Evolutionary conservation across 2,797 vertebrate genomes (phyloP), one percentile per base, ranked within the genome.

Genomic region (Nyctibius grandis): DNA sequence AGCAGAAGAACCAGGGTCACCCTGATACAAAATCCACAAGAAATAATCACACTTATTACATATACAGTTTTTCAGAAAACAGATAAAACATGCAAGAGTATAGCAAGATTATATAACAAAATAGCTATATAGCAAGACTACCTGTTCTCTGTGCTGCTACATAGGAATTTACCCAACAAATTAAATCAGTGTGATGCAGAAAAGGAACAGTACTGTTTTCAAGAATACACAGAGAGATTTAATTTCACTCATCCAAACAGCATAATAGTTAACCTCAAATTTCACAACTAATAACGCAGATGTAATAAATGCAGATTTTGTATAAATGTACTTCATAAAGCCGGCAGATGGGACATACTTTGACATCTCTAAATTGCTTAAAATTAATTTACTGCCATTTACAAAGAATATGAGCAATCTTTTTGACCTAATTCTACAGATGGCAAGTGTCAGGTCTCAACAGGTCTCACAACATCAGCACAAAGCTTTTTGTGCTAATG

Each of bases 1-100:
- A 42, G 99, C 99, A 93, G 99, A 99, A 9, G 99, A 99, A 73
- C 99, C 99, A 9, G 99, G 98, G 85, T 99, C 99, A 94, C 99
- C 99, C 99, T 99, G 83, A 93, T 81, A 95, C 19, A 75, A 96
- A 98, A 98, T 63, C 34, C 95, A 96, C 34, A 95, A 94, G 81
- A 95, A 96, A 97, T 69, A 89, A 88, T 78, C 44, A 92, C 18
- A 69, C 20, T 51, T 82, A 82, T 38, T 82, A 91, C 14, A 50
- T 16, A 50, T 17, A 78, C n/a, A 53, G n/a, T 68, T 42, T 73
- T 72, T 44, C 10, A 96, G 31, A 68, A 85, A 96, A 80, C 47
- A 82, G 3, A 40, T 54, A 89, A 91, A 89, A 64, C 9, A 79
- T 9, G 33, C 18, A 86, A 68, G 5, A 72, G 5, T 51, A 83